Evolutionary conservation across 2,888 invertebrate genomes (phyloP).

Genomic region (Nemapogon koenigi): DNA sequence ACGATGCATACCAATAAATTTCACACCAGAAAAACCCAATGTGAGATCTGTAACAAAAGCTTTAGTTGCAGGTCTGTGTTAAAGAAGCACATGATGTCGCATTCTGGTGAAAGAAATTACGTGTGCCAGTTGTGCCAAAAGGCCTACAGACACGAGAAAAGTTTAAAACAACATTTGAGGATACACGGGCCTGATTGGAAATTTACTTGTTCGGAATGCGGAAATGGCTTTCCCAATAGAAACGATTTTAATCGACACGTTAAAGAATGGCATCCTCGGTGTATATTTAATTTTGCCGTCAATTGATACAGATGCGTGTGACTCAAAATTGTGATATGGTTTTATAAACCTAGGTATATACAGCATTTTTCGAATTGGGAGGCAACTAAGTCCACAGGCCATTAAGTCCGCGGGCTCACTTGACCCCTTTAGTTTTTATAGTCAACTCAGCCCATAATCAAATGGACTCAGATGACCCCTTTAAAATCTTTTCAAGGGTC

Average conservation of each 20-base stretch:
- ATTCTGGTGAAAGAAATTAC: constrained; percentile 35
- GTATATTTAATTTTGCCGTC: constrained; percentile 24
- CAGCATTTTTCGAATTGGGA: too few relatives aligned
- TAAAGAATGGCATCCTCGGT: constrained; percentile 36
- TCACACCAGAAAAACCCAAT: constrained; percentile 46
- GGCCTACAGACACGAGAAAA: constrained; percentile 53
- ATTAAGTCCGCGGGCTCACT: too few relatives aligned
- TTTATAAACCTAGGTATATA: too few relatives aligned
- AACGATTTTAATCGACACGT: constrained; percentile 33
- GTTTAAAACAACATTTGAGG: constrained; percentile 43
- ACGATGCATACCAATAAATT: constrained; percentile 41
- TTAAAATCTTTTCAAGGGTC: too few relatives aligned
- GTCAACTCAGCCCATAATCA: too few relatives aligned
- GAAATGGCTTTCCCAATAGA: constrained; percentile 25
- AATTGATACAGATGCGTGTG: too few relatives aligned
- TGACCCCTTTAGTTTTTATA: too few relatives aligned
- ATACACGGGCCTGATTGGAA: constrained; percentile 22
- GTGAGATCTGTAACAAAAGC: constrained; percentile 50
- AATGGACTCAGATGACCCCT: too few relatives aligned
- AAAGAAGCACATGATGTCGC: constrained; percentile 37
- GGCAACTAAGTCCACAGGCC: too few relatives aligned
- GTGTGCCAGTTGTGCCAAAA: constrained; percentile 51
- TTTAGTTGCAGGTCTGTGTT: constrained; percentile 43
- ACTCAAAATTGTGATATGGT: too few relatives aligned
- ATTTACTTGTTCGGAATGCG: constrained; percentile 31